Evolutionary conservation across 2,797 vertebrate genomes (phyloP).

Genomic region (Podargus strigoides): DNA sequence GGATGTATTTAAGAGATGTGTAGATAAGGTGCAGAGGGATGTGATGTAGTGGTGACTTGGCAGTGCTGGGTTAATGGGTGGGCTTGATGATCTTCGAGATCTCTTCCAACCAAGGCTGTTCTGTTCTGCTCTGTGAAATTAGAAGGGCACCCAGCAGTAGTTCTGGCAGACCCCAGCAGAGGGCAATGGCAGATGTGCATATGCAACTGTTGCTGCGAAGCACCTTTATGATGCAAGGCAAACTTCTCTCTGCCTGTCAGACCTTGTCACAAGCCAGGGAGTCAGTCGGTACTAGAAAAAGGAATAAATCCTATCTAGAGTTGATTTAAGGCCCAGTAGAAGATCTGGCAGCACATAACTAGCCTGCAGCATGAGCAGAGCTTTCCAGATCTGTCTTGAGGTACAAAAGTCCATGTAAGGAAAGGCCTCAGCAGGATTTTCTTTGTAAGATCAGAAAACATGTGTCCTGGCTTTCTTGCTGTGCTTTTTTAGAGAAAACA

Average conservation of each 20-base stretch:
- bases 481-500: neutral
- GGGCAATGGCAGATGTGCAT: neutral
- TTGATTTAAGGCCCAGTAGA: neutral
- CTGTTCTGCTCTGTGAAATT: too few relatives aligned
- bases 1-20: too few relatives aligned
- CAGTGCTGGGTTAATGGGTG: too few relatives aligned
- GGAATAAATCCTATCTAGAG: neutral
- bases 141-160: neutral
- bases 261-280: neutral
- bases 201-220: neutral
- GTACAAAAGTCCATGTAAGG: neutral
- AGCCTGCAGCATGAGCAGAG: neutral
- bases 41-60: too few relatives aligned
- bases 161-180: constrained; percentile 30
- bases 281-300: neutral
- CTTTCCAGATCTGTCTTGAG: neutral
- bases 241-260: neutral
- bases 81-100: too few relatives aligned
- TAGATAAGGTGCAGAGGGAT: too few relatives aligned
- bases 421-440: neutral
- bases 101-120: too few relatives aligned
- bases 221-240: rapidly evolving
- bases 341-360: neutral
- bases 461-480: neutral
- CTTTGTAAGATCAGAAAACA: neutral